Percentiles rank a stretch among this genome's conserved stretches.
Evolutionary conservation across 2,797 vertebrate species (phyloP).

Genomic region (Botia kubotai): DNA sequence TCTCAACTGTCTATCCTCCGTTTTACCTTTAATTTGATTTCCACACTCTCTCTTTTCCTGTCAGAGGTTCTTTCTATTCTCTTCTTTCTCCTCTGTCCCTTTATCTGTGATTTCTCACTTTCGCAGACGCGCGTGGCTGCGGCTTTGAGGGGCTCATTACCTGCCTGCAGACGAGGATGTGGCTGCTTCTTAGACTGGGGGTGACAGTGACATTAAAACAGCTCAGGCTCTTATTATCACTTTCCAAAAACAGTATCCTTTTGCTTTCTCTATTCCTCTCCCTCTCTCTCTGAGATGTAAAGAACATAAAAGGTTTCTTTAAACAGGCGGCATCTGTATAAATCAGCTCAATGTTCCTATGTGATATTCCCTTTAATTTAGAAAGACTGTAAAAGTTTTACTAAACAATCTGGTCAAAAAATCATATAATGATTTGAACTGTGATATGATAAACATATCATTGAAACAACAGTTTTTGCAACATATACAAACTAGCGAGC

Average conservation of each 20-base stretch:
- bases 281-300: neutral
- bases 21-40: constrained; percentile 55
- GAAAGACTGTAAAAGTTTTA: neutral
- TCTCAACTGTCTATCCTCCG: constrained; percentile 32
- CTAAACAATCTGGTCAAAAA: neutral
- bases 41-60: constrained; percentile 51
- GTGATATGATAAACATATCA: neutral
- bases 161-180: constrained; percentile 57
- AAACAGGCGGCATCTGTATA: neutral
- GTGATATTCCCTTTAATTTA: neutral
- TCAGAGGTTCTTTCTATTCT: constrained; percentile 38
- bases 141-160: constrained; percentile 70
- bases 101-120: constrained; percentile 51
- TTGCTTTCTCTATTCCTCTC: neutral
- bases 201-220: constrained; percentile 55
- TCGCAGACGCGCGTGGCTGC: constrained; percentile 51
- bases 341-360: neutral
- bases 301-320: neutral
- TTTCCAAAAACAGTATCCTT: constrained; percentile 29
- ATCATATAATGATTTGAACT: neutral
- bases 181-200: constrained; percentile 39
- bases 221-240: constrained; percentile 48
- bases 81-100: constrained; percentile 31
- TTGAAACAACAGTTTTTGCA: neutral
- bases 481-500: neutral